Evolutionary conservation across 2,797 vertebrate genomes (phyloP), one percentile per base, ranked within the genome.

Genomic region (Tragelaphus eurycerus): DNA sequence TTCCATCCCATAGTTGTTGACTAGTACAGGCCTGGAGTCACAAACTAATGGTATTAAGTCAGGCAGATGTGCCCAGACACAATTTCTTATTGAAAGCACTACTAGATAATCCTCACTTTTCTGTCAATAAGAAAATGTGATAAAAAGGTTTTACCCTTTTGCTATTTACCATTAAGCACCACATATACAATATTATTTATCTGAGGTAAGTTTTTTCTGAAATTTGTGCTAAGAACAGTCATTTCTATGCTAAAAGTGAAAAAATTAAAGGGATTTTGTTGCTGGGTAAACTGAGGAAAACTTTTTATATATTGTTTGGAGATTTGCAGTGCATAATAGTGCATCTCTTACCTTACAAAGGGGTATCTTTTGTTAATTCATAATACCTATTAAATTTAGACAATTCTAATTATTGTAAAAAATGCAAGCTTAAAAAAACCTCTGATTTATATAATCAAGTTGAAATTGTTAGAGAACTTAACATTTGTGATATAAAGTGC

Each of bases 121-220:
- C 57, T 96, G 76, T 94, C 67, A 90, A 85, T 79, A 93, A 59
- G 64, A 81, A 94, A 89, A 96, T 71, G 14, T 78, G 17, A 92
- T 90, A 57, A 90, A 91, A 79, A 54, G 2, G 90, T 74, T 82
- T 31, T 86, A 92, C 88, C 9, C 7, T 76, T 12, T 82, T 71
- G 50, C n/a, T 88, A 54, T 43, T 43, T 11, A 46, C 21, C 38
- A 59, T 46, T 90, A 93, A 94, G 71, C 10, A 82, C 31, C 4
- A 6, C 13, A 92, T 78, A 74, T 43, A 74, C n/a, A 74, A 74
- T 14, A 76, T n/a, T 71, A 91, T 62, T 97, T 94, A 95, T 57
- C 95, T 43, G 79, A 62, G 17, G 3, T 83, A 89, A 88, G 8
- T 55, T 81, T 86, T 97, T 84, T 50, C 29, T 34, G 81, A 96